Base-by-base conservation (phyloP, 2,113 vertebrate genomes). In the Helogale parvula region DNA sequence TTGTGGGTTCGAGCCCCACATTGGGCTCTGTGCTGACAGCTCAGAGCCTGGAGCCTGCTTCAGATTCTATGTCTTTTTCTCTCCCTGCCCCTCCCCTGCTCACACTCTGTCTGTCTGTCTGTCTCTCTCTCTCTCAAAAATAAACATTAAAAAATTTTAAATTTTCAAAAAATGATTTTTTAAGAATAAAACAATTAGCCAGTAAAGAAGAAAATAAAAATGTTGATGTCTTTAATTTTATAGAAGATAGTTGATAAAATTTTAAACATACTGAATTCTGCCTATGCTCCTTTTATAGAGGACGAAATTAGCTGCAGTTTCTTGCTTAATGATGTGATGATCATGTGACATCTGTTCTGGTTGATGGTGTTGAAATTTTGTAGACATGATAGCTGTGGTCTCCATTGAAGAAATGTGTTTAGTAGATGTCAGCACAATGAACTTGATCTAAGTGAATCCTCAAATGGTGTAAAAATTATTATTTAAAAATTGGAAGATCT, bases 341-440 rank as follows among this genome's bases (percentile, higher is more conserved):
- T 85, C 47, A 63, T 90, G 16, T 88, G 93, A 52, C 33, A 74
- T 83, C 60, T 72, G 1, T 93, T 83, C 52, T 81, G 47, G 69
- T 33, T 77, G 68, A 63, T 52, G 16, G 69, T 60, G 29, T 95
- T 93, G n/a, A 93, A 94, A 90, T 91, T 96, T 94, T 94, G 7
- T 81, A 90, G 21, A 13, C 15, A 41, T 80, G 7, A 3, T 65
- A 47, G 13, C 5, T 66, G 17, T 88, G 33, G 66, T 23, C 2
- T 60, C 17, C 45, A 83, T 63, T 90, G 54, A 63, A 83, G 94
- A 76, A 57, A 57, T 45, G 38, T 92, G 57, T 23, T 52, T 77
- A 3, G 35, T 80, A 45, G 33, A 21, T 63, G 27, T 81, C 15
- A 87, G 0, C 21, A 35, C 50, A 21, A 82, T 85, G 41, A 94